Evolutionary conservation across 2,113 vertebrate genomes (phyloP).

Genomic region (Peucedramus taeniatus): DNA sequence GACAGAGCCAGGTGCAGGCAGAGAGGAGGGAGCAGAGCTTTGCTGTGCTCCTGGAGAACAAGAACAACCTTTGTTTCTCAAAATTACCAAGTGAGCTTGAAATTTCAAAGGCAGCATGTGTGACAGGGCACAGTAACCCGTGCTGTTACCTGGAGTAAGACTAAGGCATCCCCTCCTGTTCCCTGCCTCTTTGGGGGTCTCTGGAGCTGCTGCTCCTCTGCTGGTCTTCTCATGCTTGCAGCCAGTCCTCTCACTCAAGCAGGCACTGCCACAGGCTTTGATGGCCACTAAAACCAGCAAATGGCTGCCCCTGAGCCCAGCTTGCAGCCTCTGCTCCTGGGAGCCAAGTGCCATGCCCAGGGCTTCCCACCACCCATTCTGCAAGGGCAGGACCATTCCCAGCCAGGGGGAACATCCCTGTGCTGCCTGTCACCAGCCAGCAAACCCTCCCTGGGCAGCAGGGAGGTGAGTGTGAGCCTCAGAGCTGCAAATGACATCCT

Average conservation of each 20-base stretch:
- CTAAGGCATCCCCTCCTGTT: neutral
- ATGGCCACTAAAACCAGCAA: neutral
- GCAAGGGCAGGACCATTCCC: neutral
- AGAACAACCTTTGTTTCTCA: neutral
- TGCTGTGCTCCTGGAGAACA: neutral
- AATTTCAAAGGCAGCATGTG: neutral
- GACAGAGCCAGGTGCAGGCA: accelerated
- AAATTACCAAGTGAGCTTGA: neutral
- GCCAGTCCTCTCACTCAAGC: neutral
- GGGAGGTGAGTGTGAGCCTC: neutral
- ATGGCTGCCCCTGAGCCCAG: neutral
- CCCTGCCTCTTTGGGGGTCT: accelerated
- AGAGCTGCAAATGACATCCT: neutral
- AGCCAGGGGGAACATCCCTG: neutral
- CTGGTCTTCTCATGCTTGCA: neutral
- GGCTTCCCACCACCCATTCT: neutral
- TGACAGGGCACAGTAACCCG: neutral
- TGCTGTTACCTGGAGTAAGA: neutral
- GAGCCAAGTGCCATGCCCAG: neutral
- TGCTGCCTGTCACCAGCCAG: neutral
- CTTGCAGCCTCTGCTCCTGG: neutral
- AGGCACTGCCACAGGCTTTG: neutral
- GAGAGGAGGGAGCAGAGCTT: neutral
- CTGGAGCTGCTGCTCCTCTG: accelerated
- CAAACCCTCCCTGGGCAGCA: neutral